Evolutionary conservation across 2,113 vertebrate genomes (phyloP).

Genomic region (Apaloderma vittatum): DNA sequence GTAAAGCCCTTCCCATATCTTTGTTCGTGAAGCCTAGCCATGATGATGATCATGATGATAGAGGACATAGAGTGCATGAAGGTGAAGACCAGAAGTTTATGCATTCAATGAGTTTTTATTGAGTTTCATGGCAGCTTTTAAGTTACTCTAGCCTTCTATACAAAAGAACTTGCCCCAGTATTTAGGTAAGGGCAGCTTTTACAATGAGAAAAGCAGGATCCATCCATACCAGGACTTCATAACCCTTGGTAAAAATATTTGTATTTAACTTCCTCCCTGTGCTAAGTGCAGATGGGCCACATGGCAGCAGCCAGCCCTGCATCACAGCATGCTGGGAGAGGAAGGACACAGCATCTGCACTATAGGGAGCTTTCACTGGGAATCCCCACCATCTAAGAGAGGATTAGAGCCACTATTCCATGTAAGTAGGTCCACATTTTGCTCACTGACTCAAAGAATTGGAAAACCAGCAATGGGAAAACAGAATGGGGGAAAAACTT

Average conservation of each 20-base stretch:
- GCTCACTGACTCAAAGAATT: not conserved
- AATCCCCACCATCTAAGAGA: not conserved
- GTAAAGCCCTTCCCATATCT: too few relatives aligned
- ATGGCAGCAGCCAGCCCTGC: not conserved
- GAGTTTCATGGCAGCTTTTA: not conserved
- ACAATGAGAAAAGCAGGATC: not conserved
- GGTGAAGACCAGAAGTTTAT: not conserved
- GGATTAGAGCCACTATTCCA: not conserved
- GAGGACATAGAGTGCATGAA: not conserved
- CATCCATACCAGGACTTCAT: not conserved
- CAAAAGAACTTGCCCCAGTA: not conserved
- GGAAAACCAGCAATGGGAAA: not conserved
- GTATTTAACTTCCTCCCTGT: not conserved
- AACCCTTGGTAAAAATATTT: not conserved
- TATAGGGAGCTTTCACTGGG: not conserved
- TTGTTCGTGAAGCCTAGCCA: too few relatives aligned
- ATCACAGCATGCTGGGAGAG: not conserved
- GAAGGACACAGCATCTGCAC: fast-evolving
- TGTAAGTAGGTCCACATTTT: not conserved
- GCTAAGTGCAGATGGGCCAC: not conserved
- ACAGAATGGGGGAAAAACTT: not conserved
- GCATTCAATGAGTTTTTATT: not conserved
- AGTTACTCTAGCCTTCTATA: not conserved
- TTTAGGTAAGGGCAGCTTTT: not conserved
- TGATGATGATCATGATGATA: too few relatives aligned